Evolutionary conservation across 2,113 vertebrate genomes (phyloP).

Genomic region (Nymphicus hollandicus): DNA sequence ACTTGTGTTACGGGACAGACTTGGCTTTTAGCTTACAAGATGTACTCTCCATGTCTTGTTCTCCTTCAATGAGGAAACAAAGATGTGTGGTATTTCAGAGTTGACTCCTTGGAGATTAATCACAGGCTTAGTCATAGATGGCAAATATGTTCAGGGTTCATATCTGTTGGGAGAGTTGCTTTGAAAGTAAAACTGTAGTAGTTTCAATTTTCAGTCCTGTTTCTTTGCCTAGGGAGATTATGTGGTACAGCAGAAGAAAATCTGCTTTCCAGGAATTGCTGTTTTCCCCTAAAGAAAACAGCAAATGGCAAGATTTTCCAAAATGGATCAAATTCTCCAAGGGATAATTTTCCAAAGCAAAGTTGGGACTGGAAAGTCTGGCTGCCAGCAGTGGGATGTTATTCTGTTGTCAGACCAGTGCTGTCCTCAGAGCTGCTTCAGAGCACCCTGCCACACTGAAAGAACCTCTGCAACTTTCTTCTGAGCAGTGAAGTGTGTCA

Average conservation of each 20-base stretch:
- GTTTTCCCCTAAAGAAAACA: background rate
- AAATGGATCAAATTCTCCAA: background rate
- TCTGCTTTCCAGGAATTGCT: background rate
- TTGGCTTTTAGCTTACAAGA: slow-evolving; percentile 6
- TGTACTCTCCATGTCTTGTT: background rate
- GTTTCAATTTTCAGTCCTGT: background rate
- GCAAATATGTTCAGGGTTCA: slow-evolving; percentile 4
- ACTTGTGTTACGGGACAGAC: background rate
- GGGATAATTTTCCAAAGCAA: background rate
- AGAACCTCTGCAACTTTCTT: background rate
- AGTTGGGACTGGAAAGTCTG: background rate
- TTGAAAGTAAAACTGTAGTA: background rate
- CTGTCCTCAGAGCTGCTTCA: background rate
- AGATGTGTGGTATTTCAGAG: slow-evolving; percentile 29
- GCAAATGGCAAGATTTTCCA: background rate
- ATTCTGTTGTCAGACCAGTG: background rate
- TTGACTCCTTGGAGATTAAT: slow-evolving; percentile 46
- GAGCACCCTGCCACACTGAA: background rate
- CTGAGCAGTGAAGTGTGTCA: background rate
- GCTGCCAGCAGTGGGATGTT: background rate
- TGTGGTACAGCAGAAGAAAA: background rate
- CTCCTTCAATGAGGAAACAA: background rate
- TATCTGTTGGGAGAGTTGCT: background rate
- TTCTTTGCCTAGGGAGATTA: background rate
- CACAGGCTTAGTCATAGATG: slow-evolving; percentile 44